These are phyloP conservation scores for Idris sp. DNA, from an alignment of 1,140 invertebrate genomes.

Conservation along the genomic window DNA sequence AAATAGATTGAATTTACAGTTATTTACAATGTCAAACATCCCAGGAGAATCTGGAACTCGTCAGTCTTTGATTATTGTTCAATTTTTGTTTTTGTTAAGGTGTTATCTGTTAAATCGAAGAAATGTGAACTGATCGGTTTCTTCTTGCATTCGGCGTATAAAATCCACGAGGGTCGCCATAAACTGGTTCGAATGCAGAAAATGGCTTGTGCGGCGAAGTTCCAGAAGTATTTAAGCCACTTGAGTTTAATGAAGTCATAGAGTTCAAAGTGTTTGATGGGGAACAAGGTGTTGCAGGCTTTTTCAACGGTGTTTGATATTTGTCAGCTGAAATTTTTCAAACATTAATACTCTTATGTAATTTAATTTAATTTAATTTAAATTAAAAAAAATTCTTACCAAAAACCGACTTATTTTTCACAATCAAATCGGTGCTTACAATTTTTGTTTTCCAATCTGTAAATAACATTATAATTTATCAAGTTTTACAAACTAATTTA, in stretches of 20 bases:
- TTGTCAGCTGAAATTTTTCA: slow-evolving; percentile 67
- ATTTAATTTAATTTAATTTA: not conserved
- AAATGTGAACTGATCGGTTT: slow-evolving; percentile 65
- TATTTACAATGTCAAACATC: no score
- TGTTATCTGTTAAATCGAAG: slow-evolving; percentile 42
- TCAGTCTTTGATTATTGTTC: slow-evolving; percentile 36
- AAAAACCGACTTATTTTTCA: slow-evolving; percentile 72
- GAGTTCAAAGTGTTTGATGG: slow-evolving; percentile 59
- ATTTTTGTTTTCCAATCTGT: slow-evolving; percentile 74
- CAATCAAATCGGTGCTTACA: slow-evolving; percentile 67
- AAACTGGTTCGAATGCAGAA: slow-evolving; percentile 72
- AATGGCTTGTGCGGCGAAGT: slow-evolving; percentile 69
- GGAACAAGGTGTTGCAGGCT: slow-evolving; percentile 58
- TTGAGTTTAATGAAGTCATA: slow-evolving; percentile 48
- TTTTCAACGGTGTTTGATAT: slow-evolving; percentile 71
- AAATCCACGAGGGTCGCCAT: slow-evolving; percentile 74
- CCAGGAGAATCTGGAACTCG: no score
- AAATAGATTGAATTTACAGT: no score
- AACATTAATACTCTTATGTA: no score
- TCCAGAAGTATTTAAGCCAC: slow-evolving; percentile 62
- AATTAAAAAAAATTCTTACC: slow-evolving; percentile 60
- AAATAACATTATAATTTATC: slow-evolving; percentile 26
- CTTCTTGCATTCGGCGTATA: slow-evolving; percentile 67
- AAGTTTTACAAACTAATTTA: slow-evolving; percentile 1
- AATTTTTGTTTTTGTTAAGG: no score